These are phyloP conservation scores for Mirza zaza DNA, from an alignment of 2,113 vertebrate genomes.

Conservation along the genomic window DNA sequence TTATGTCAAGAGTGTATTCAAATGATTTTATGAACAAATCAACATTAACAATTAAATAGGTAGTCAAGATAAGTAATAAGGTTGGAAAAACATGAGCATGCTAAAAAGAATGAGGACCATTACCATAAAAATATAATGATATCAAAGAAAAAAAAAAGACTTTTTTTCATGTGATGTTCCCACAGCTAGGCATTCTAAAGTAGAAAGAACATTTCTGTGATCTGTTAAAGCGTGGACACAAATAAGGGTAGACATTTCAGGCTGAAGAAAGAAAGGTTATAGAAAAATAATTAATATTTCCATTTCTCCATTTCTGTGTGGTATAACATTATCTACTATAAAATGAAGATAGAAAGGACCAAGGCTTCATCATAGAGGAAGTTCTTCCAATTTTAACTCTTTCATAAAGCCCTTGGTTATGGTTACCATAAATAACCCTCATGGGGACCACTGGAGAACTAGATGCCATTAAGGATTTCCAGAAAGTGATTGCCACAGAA, in stretches of 20 bases:
- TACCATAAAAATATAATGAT: neutral
- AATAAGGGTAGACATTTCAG: neutral
- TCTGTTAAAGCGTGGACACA: neutral
- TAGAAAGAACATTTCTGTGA: neutral
- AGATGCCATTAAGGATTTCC: neutral
- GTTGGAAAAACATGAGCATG: neutral
- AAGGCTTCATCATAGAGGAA: neutral
- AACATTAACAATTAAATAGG: neutral
- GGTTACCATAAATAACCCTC: neutral
- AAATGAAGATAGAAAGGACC: neutral
- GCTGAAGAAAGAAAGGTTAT: neutral
- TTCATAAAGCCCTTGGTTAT: neutral
- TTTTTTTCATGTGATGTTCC: neutral
- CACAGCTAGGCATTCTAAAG: neutral
- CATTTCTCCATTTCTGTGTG: neutral
- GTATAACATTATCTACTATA: neutral
- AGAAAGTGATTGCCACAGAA: neutral
- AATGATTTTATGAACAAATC: neutral
- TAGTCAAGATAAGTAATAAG: slow-evolving; percentile 42
- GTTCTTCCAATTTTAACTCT: neutral
- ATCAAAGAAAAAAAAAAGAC: neutral
- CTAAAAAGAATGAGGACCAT: neutral
- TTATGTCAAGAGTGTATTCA: neutral
- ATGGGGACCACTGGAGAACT: neutral
- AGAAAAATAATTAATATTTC: neutral